Base-by-base conservation (phyloP, 2,113 vertebrate species). In the Peromyscus polionotus region DNA sequence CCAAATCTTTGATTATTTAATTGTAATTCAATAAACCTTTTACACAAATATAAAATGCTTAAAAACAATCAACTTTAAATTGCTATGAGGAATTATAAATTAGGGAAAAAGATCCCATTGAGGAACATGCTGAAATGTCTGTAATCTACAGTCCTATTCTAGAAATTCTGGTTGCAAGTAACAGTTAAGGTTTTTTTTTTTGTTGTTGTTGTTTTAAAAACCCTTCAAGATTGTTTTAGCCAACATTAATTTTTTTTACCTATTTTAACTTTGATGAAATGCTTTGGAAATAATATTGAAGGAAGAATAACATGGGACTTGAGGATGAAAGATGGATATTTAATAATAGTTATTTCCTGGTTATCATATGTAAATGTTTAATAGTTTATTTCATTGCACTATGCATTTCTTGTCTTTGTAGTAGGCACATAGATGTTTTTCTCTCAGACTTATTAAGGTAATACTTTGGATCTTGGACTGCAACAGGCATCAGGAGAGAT, bases 211-310 rank as follows among this genome's bases (percentile, higher is more conserved):
- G 42, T 42, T 80, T 77, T 86, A 84, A 12, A 57, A 39, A 89
- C 7, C 5, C 19, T 90, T 33, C 19, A 39, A 86, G n/a, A 13
- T 80, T 95, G 17, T 42, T 92, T 88, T 57, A 92, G 28, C 16
- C 3, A 92, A 39, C 1, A 68, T 57, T 88, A 51, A 19, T 65
- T 85, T 81, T 87, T 91, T 45, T 79, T 85, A 16, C 86, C 59
- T 79, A 77, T 70, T 63, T 94, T 81, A 80, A 24, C 54, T 79
- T 36, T 72, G 48, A 80, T 28, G 88, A 88, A 80, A 89, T 85
- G 28, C 5, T 93, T 88, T 89, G 10, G 12, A 70, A 80, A 81
- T 90, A 3, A 57, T 97, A 16, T n/a, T n/a, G 72, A 94, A 16
- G 22, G n/a, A 33, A 79, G 48, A n/a, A 33, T 24, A 92, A 65